A percentile compares a stretch with the other conserved stretches of the same genome.
These are phyloP conservation scores for Scomber scombrus DNA, from an alignment of 2,113 vertebrate genomes.

Conservation along the genomic window DNA sequence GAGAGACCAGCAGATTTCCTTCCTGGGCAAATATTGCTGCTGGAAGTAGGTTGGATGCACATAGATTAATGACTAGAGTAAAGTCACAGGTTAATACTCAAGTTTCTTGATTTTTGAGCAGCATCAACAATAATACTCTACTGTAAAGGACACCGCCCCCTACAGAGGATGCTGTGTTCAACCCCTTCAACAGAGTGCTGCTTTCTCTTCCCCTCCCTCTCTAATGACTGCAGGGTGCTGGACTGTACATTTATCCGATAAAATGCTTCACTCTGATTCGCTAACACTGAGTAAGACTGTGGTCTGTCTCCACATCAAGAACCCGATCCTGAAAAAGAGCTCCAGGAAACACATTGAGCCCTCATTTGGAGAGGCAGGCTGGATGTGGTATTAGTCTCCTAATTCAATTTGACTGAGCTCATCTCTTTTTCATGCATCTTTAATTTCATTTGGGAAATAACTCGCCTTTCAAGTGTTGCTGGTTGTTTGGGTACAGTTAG, in stretches of 20 bases:
- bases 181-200: neutral
- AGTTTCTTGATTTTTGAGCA: neutral
- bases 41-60: neutral
- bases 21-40: no score
- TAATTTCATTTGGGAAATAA: constrained; percentile 38
- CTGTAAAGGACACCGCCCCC: neutral
- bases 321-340: neutral
- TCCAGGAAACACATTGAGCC: neutral
- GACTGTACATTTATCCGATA: neutral
- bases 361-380: neutral
- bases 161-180: neutral
- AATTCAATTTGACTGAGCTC: constrained; percentile 24
- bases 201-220: neutral
- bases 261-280: neutral
- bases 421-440: constrained; percentile 30
- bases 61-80: neutral
- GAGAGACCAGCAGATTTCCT: no score
- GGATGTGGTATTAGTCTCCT: neutral
- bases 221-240: neutral
- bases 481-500: constrained; percentile 39
- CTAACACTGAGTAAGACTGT: neutral
- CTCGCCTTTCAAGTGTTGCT: neutral
- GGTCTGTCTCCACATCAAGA: constrained; percentile 3
- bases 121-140: no score
- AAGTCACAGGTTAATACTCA: neutral